Evolutionary conservation across 1,140 invertebrate genomes (phyloP).

Genomic region (Onthophagus taurus): DNA sequence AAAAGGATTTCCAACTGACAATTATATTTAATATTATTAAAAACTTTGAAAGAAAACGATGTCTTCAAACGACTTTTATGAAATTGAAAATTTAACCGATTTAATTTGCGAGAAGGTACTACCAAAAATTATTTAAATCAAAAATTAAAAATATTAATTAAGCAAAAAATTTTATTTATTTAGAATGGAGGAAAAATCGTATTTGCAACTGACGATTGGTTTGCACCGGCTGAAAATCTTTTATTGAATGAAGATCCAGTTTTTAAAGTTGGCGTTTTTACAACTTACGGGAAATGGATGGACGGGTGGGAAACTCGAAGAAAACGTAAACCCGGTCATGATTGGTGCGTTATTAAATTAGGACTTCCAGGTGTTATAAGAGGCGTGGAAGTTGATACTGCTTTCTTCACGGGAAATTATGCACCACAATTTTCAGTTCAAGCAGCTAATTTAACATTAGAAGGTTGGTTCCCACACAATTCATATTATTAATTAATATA

Average conservation of each 20-base stretch:
- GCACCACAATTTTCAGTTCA: constrained; percentile 55
- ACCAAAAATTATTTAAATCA: too few relatives aligned
- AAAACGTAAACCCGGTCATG: constrained; percentile 51
- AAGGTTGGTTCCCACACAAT: constrained; percentile 35
- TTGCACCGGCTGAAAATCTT: constrained; percentile 56
- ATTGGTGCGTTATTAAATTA: constrained; percentile 55
- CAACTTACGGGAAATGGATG: constrained; percentile 61
- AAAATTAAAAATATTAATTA: too few relatives aligned
- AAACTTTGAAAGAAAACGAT: too few relatives aligned
- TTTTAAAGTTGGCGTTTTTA: constrained; percentile 50
- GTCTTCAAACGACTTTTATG: too few relatives aligned
- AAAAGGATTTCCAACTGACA: too few relatives aligned
- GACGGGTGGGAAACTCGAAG: constrained; percentile 62
- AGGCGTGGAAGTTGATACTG: constrained; percentile 54
- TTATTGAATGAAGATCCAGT: constrained; percentile 45
- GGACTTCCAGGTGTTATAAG: constrained; percentile 46
- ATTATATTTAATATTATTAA: too few relatives aligned
- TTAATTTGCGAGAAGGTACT: constrained; percentile 1
- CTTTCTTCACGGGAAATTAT: constrained; percentile 58
- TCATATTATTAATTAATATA: background rate
- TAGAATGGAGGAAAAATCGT: constrained; percentile 49
- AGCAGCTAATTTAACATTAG: constrained; percentile 42
- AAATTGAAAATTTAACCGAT: constrained; percentile 5
- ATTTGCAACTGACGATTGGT: constrained; percentile 61
- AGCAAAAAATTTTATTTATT: too few relatives aligned